Percentiles rank a stretch among this genome's conserved stretches.
These are phyloP conservation scores for Carlito syrichta DNA, from an alignment of 2,113 vertebrate genomes.

Conservation along the genomic window DNA sequence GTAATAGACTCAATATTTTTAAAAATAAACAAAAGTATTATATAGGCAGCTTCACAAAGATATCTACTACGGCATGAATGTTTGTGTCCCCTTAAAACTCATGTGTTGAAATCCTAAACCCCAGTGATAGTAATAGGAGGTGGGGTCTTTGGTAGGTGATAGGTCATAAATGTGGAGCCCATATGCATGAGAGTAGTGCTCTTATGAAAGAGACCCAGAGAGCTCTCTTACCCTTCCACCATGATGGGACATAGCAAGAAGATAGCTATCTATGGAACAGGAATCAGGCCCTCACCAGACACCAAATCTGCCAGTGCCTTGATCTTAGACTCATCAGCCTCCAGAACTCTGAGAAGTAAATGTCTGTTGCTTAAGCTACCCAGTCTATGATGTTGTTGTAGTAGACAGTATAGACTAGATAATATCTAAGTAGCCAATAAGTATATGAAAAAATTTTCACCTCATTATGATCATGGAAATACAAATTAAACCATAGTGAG, in stretches of 20 bases:
- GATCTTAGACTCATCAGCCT: neutral
- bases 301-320: neutral
- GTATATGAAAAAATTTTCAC: neutral
- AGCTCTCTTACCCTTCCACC: neutral
- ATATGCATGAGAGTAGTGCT: neutral
- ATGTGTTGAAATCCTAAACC: neutral
- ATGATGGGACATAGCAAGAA: neutral
- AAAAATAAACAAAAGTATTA: neutral
- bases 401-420: neutral
- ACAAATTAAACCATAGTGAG: neutral
- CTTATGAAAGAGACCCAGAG: neutral
- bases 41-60: neutral
- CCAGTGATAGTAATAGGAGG: neutral
- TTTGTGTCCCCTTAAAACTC: neutral
- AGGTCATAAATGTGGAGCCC: neutral
- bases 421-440: neutral
- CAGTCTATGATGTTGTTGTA: neutral
- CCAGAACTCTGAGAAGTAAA: neutral
- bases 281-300: neutral
- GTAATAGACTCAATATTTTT: neutral
- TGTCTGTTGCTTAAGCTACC: neutral
- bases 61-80: neutral
- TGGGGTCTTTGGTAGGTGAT: neutral
- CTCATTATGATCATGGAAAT: neutral
- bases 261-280: neutral